Percentiles rank a stretch among this genome's conserved stretches.
Evolutionary conservation across 1,140 invertebrate species (phyloP).

Genomic region (Drosophila azteca): DNA sequence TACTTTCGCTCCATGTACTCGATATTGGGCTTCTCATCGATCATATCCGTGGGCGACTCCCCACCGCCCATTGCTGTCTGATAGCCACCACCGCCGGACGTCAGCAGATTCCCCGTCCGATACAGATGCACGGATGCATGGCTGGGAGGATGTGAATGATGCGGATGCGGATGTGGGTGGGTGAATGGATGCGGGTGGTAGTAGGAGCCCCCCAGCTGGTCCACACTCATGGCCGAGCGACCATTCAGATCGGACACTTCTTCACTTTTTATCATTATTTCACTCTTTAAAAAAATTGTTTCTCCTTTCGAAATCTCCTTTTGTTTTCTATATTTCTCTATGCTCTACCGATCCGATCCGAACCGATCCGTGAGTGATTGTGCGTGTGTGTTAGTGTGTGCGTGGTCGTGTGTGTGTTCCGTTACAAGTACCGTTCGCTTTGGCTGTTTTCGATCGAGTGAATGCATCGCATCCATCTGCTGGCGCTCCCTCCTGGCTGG

Average conservation of each 20-base stretch:
- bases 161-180: constrained; percentile 25
- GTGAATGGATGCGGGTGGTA: constrained; percentile 55
- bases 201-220: constrained; percentile 45
- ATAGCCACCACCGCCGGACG: constrained; percentile 42
- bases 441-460: too few relatives aligned
- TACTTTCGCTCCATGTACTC: constrained; percentile 77
- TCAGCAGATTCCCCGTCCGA: constrained; percentile 59
- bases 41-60: constrained; percentile 72
- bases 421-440: too few relatives aligned
- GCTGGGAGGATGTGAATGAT: constrained; percentile 39
- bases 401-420: too few relatives aligned
- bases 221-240: constrained; percentile 52
- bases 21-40: constrained; percentile 75
- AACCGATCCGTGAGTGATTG: neutral
- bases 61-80: constrained; percentile 47
- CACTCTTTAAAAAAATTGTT: neutral
- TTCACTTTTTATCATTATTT: constrained; percentile 81
- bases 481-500: constrained; percentile 1
- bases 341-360: neutral
- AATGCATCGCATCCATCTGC: too few relatives aligned
- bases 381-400: too few relatives aligned
- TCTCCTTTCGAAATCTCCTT: too few relatives aligned
- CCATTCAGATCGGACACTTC: constrained; percentile 64
- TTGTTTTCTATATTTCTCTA: too few relatives aligned
- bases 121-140: constrained; percentile 56